Conservation (phyloP, 2,113 vertebrate species). For the Alligator sinensis region DNA sequence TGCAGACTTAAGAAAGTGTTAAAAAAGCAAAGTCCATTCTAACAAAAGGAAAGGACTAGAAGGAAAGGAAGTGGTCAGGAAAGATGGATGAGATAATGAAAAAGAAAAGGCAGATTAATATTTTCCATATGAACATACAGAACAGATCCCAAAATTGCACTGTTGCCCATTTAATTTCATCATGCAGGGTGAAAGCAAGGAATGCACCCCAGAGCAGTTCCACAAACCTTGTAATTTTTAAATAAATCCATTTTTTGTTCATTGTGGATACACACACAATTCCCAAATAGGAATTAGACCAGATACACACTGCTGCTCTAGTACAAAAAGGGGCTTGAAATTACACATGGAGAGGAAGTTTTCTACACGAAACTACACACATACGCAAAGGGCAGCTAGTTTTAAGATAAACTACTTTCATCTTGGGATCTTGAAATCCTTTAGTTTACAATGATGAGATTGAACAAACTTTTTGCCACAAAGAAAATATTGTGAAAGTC, state of each 20-base stretch:
- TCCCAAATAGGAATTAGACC: constrained; percentile 8
- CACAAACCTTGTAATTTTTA: neutral
- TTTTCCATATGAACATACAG: neutral
- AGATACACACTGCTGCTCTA: neutral
- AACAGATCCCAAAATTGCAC: neutral
- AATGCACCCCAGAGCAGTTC: neutral
- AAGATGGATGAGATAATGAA: neutral
- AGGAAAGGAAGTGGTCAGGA: neutral
- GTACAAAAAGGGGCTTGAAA: neutral
- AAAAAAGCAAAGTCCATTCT: neutral
- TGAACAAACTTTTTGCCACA: constrained; percentile 13
- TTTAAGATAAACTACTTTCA: neutral
- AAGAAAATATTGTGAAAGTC: neutral
- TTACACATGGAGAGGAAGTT: neutral
- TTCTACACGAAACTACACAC: neutral
- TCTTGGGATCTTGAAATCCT: neutral
- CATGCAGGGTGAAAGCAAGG: neutral
- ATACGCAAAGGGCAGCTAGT: neutral
- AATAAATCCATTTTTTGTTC: neutral
- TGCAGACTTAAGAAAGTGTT: neutral
- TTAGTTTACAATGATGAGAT: neutral
- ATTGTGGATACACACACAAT: neutral
- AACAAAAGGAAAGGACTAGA: neutral
- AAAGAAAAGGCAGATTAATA: neutral
- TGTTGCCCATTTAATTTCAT: constrained; percentile 6